Percentiles rank a stretch among this genome's conserved stretches.
Evolutionary conservation across 30 jellyfish, hydroid and myxozoan species (phyloP).

Genomic region (Aurelia sp.): DNA sequence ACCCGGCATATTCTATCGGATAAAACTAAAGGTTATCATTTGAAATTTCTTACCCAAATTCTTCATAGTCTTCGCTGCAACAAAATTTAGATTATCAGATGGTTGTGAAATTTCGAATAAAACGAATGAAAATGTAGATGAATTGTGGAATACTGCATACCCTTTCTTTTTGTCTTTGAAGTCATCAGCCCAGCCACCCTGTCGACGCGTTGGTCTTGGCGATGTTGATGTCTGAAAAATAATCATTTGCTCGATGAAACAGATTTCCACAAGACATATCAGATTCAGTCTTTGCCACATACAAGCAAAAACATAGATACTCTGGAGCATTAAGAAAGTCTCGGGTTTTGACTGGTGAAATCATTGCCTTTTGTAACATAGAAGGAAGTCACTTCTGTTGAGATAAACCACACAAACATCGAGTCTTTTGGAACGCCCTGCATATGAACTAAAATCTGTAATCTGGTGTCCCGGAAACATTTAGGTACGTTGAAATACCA

Average conservation of each 20-base stretch:
- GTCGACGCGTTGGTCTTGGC: conserved; percentile 94
- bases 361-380: too few relatives aligned
- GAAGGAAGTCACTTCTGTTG: too few relatives aligned
- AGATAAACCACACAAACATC: too few relatives aligned
- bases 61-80: conserved; percentile 65
- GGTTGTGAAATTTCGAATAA: conserved; percentile 13
- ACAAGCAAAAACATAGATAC: too few relatives aligned
- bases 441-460: too few relatives aligned
- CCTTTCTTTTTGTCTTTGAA: conserved; percentile 80
- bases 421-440: too few relatives aligned
- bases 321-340: too few relatives aligned
- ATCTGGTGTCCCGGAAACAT: too few relatives aligned
- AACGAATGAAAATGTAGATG: neutral
- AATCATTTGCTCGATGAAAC: neutral
- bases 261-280: too few relatives aligned
- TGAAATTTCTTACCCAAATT: conserved; percentile 45
- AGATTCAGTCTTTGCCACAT: too few relatives aligned
- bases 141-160: conserved; percentile 23
- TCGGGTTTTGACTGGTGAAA: too few relatives aligned
- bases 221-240: conserved; percentile 45
- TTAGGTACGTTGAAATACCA: too few relatives aligned
- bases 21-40: neutral
- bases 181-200: conserved; percentile 98
- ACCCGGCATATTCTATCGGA: neutral
- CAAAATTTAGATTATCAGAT: conserved; percentile 7